Percentiles rank a stretch among this genome's conserved stretches.
These are phyloP conservation scores for Amphibalanus amphitrite DNA, from an alignment of 1,140 invertebrate species.

Conservation along the genomic window DNA sequence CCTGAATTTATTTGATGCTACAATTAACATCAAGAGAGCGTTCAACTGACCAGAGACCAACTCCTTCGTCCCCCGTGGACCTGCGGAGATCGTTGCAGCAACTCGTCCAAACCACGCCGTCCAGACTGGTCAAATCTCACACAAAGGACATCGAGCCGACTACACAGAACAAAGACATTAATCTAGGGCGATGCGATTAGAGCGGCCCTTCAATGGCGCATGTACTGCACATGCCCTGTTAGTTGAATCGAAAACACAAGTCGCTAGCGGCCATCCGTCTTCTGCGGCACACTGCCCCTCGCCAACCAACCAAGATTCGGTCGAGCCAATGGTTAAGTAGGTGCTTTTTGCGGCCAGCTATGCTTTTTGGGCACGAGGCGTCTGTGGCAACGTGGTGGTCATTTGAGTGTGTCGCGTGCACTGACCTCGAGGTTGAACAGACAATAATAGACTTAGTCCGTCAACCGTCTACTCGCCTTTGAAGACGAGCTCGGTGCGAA, in stretches of 20 bases:
- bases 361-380: not conserved
- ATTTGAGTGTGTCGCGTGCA: not conserved
- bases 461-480: not conserved
- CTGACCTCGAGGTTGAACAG: too few relatives aligned
- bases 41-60: not conserved
- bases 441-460: too few relatives aligned
- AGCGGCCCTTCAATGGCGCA: not conserved
- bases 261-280: too few relatives aligned
- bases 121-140: not conserved
- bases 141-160: not conserved
- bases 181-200: not conserved
- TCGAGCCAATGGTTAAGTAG: not conserved
- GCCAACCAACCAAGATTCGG: not conserved
- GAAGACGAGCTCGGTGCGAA: not conserved
- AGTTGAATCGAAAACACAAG: not conserved
- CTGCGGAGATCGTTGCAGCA: not conserved
- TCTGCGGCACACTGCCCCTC: too few relatives aligned
- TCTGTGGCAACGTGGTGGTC: not conserved
- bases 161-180: not conserved
- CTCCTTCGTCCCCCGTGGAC: not conserved
- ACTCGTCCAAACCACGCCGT: not conserved
- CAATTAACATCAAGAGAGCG: constrained; percentile 1
- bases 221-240: not conserved
- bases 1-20: not conserved
- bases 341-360: not conserved